phyloP scores from a whole-genome alignment of 2,797 vertebrate species.

The Liasis olivaceus region DNA sequence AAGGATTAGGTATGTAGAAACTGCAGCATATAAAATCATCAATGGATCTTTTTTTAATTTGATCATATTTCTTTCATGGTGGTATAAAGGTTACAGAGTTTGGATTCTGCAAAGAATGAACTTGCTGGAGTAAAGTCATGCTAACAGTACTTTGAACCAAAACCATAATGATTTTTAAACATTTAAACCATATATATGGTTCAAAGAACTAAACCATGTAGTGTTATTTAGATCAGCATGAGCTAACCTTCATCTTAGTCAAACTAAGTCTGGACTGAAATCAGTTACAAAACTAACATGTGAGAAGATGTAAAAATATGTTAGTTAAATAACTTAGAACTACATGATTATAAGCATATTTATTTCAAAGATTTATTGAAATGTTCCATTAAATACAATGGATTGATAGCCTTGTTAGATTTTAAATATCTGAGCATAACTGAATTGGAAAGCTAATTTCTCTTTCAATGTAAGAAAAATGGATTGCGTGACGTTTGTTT shows the following conservation, averaged over 20 bases:
- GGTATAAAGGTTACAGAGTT: background rate
- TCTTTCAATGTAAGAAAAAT: background rate
- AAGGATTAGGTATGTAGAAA: constrained; percentile 83
- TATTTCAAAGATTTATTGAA: background rate
- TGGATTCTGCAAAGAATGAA: background rate
- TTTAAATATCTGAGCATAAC: background rate
- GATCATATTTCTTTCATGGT: background rate
- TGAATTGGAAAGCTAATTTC: background rate
- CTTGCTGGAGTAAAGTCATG: background rate
- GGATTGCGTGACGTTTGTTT: background rate
- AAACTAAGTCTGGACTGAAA: background rate
- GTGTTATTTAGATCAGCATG: background rate
- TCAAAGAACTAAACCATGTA: background rate
- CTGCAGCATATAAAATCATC: background rate
- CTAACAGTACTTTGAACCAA: background rate
- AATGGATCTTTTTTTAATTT: background rate
- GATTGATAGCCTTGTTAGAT: background rate
- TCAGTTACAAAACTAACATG: background rate
- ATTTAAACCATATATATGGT: background rate
- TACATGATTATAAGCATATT: background rate
- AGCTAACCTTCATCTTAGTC: background rate
- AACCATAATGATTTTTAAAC: background rate
- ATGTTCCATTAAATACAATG: background rate
- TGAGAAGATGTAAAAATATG: background rate
- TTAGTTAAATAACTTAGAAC: background rate